These are phyloP conservation scores for Sebastiscus albofasciatus DNA, from an alignment of 2,797 vertebrate species.

Conservation along the genomic window DNA sequence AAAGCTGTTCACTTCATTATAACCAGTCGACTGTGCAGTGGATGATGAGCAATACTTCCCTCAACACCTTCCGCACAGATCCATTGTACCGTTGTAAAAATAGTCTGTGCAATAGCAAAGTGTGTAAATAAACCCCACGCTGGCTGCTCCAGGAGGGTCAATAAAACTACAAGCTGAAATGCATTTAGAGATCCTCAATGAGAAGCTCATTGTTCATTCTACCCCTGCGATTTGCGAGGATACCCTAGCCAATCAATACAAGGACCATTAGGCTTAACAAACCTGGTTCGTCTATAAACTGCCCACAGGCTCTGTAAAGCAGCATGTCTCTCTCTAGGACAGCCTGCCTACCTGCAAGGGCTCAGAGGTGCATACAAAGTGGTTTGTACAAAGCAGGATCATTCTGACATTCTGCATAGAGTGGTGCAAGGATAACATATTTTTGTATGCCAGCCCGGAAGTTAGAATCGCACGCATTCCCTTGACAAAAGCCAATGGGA, in stretches of 20 bases:
- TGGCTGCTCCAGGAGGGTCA: slow-evolving; percentile 65
- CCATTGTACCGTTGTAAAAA: slow-evolving; percentile 67
- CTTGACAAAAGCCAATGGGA: neutral
- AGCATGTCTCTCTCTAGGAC: slow-evolving; percentile 24
- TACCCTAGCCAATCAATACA: slow-evolving; percentile 81
- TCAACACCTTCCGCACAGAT: slow-evolving; percentile 34
- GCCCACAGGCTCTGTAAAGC: slow-evolving; percentile 48
- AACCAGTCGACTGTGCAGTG: slow-evolving; percentile 20
- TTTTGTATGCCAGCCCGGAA: neutral
- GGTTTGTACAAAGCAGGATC: slow-evolving; percentile 14
- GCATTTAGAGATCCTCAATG: slow-evolving; percentile 74
- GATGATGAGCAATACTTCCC: slow-evolving; percentile 19
- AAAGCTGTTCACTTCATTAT: slow-evolving; percentile 30
- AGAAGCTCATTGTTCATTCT: slow-evolving; percentile 71
- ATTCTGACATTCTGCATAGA: neutral
- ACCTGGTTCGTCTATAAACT: slow-evolving; percentile 74
- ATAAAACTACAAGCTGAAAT: slow-evolving; percentile 75
- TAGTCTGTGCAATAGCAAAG: slow-evolving; percentile 37
- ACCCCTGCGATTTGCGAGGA: slow-evolving; percentile 67
- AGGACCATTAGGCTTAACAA: slow-evolving; percentile 85
- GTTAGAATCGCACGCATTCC: neutral
- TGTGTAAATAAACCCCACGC: slow-evolving; percentile 71
- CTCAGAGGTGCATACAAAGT: neutral
- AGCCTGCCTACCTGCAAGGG: slow-evolving; percentile 37
- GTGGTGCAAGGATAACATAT: neutral